Base-by-base conservation (phyloP, 2,113 vertebrate genomes). In the Murina feae region DNA sequence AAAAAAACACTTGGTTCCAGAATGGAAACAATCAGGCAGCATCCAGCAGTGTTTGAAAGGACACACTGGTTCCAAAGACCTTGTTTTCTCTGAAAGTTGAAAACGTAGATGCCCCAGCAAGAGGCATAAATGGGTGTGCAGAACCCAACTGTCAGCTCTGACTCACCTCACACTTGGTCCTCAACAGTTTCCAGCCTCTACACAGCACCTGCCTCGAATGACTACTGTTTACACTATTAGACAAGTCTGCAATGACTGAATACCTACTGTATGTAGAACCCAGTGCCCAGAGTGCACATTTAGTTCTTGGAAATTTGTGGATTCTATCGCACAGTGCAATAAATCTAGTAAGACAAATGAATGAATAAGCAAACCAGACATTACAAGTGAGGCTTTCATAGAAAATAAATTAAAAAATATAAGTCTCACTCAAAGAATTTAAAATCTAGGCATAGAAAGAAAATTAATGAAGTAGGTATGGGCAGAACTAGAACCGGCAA, bases 31-130 rank as follows among this genome's bases (percentile, higher is more conserved):
- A 91, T 68, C 44, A 32, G 80, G 25, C 80, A 86, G 60, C 86
- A 90, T 86, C 89, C 65, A 96, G 58, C 63, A 58, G 39, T 28
- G 35, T 69, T 58, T 91, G 74, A 94, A 95, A 94, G 82, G 91
- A 92, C 76, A 53, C 44, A 11, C 11, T 95, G 53, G 55, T n/a
- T 89, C 86, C 79, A 80, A 79, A 93, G 83, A 89, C 82, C 75
- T 44, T 55, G 39, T 78, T 93, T 94, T 21, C 55, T 79, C 69
- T 9, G 17, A 65, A 83, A 96, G 91, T 53, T 71, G 16, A 79
- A 95, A 88, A 90, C 51, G 44, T 74, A 89, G 72, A 42, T 83
- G 78, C 13, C 53, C 80, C 47, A 79, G 53, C 35, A 79, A 94
- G 79, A 84, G 12, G 66, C 85, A 88, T 84, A 78, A 66, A 51